A percentile compares a stretch with the other conserved stretches of the same genome.
These are phyloP conservation scores for Psix sp. DNA, from an alignment of 1,140 invertebrate genomes.

Conservation along the genomic window DNA sequence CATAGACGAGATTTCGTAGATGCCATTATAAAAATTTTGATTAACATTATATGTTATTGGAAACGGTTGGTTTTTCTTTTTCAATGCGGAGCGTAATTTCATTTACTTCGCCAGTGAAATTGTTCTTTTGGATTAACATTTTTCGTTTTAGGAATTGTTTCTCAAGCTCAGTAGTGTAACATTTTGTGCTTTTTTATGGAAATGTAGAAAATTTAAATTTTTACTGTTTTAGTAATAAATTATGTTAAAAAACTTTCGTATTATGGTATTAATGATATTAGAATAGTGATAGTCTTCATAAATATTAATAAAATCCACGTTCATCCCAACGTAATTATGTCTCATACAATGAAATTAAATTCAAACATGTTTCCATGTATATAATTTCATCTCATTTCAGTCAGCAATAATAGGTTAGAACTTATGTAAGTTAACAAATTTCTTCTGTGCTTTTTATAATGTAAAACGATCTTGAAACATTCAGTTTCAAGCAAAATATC, in stretches of 20 bases:
- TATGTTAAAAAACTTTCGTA: constrained; percentile 18
- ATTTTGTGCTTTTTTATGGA: constrained; percentile 18
- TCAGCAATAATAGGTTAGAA: too few relatives aligned
- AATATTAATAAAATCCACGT: too few relatives aligned
- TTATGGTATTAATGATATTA: constrained; percentile 13
- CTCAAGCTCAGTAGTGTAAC: constrained; percentile 56
- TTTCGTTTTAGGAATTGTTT: constrained; percentile 27
- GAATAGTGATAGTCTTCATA: constrained; percentile 4
- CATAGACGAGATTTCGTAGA: constrained; percentile 34
- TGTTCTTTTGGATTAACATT: constrained; percentile 20
- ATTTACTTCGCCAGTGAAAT: constrained; percentile 13
- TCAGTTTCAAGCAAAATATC: too few relatives aligned
- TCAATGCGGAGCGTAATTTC: constrained; percentile 14
- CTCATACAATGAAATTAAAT: too few relatives aligned
- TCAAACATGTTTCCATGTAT: too few relatives aligned
- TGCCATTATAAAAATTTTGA: constrained; percentile 55
- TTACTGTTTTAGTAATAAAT: too few relatives aligned
- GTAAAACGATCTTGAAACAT: too few relatives aligned
- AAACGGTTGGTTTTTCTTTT: constrained; percentile 19
- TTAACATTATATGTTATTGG: constrained; percentile 34
- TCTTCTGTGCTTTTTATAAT: too few relatives aligned
- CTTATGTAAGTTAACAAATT: too few relatives aligned
- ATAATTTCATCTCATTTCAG: too few relatives aligned
- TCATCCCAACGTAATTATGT: too few relatives aligned
- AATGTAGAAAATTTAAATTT: constrained; percentile 26